phyloP scores from a whole-genome alignment of 2,113 vertebrate species.

The Myotis lucifugus region DNA sequence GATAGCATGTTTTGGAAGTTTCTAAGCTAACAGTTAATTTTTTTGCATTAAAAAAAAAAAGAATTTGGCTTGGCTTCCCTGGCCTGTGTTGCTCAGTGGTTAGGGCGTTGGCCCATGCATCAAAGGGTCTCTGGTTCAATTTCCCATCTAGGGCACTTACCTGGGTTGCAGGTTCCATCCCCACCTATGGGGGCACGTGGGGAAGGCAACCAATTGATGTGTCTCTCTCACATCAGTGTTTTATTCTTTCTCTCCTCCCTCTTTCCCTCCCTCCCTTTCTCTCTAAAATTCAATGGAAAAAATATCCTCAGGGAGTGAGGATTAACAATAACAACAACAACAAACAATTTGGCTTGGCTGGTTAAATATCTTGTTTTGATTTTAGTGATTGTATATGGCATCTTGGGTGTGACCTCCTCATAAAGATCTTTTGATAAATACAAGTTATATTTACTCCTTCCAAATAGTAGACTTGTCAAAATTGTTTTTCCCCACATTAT shows the following conservation, averaged over 20 bases:
- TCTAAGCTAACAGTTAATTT: not conserved
- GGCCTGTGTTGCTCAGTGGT: not conserved
- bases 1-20: not conserved
- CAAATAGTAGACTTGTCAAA: not conserved
- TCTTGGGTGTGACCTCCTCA: not conserved
- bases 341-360: not conserved
- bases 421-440: not conserved
- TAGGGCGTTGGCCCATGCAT: not conserved
- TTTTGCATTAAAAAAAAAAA: not conserved
- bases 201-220: not conserved
- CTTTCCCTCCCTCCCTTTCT: too few relatives aligned
- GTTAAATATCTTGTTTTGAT: slow-evolving; percentile 8
- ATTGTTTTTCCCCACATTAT: not conserved
- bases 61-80: not conserved
- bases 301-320: not conserved
- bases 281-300: not conserved
- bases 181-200: not conserved
- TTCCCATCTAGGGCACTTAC: not conserved
- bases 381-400: not conserved
- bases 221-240: not conserved
- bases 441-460: not conserved
- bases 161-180: too few relatives aligned
- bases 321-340: not conserved
- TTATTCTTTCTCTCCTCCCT: not conserved
- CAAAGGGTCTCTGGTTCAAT: not conserved